Conservation (phyloP, 2,888 invertebrate species). For the Heliconius aoede region DNA sequence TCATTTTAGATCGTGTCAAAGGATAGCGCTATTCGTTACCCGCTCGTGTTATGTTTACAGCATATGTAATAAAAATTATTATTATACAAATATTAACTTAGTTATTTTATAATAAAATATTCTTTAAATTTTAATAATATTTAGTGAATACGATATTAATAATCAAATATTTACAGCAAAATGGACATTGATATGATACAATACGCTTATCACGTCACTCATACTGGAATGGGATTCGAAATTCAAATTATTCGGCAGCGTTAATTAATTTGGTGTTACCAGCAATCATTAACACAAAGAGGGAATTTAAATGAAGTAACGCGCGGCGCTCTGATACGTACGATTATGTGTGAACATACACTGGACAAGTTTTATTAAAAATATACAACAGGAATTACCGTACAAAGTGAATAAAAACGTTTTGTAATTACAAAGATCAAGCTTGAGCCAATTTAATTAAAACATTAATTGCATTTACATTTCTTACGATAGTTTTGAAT, state of each 20-base stretch:
- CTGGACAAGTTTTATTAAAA: conserved; percentile 21
- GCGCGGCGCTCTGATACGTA: neutral
- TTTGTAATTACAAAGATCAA: conserved; percentile 14
- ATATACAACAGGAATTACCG: conserved; percentile 8
- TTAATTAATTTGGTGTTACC: conserved; percentile 12
- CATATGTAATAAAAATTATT: neutral
- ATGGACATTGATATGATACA: neutral
- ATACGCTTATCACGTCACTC: neutral
- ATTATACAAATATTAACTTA: neutral
- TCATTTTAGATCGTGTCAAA: conserved; percentile 23
- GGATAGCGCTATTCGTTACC: conserved; percentile 14
- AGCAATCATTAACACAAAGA: neutral
- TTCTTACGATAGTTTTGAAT: neutral
- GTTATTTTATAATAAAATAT: no score
- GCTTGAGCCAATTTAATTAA: conserved; percentile 15
- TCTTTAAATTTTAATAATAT: no score
- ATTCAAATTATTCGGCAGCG: neutral
- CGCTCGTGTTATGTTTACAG: conserved; percentile 9
- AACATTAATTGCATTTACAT: neutral
- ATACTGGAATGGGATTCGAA: neutral
- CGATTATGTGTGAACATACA: conserved; percentile 2
- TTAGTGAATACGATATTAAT: neutral
- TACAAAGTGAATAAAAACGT: conserved; percentile 13
- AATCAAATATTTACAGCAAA: neutral
- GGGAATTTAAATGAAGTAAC: conserved; percentile 17